phyloP scores from a whole-genome alignment of 2,113 vertebrate genomes.

The Cheirogaleus medius region DNA sequence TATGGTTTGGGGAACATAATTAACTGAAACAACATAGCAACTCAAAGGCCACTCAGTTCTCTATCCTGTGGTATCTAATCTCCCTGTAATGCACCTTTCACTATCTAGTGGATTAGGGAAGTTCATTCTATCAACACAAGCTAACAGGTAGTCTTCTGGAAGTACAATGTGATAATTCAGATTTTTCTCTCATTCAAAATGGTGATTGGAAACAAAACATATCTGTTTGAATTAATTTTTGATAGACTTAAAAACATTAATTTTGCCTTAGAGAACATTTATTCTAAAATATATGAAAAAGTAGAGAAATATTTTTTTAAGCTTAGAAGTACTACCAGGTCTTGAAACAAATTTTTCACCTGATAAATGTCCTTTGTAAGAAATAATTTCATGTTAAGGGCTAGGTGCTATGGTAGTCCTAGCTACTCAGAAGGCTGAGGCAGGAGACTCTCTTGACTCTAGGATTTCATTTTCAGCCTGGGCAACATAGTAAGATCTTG shows the following conservation, averaged over 20 bases:
- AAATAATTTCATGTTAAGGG: not conserved
- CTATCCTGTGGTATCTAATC: slow-evolving; percentile 25
- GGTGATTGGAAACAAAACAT: slow-evolving; percentile 7
- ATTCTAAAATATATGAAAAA: not conserved
- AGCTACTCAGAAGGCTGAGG: not conserved
- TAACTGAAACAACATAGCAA: not conserved
- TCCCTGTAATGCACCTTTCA: slow-evolving; percentile 1
- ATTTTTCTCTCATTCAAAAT: slow-evolving; percentile 43
- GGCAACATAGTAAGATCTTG: not conserved
- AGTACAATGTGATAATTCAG: not conserved
- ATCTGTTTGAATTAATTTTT: slow-evolving; percentile 31
- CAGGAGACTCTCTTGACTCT: not conserved
- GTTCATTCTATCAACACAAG: slow-evolving; percentile 5
- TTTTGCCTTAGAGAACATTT: not conserved
- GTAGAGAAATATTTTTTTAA: not conserved
- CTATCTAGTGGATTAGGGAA: not conserved
- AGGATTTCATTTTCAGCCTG: not conserved
- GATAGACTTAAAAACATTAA: slow-evolving; percentile 40
- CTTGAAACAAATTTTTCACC: not conserved
- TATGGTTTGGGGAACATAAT: not conserved
- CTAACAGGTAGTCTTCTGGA: not conserved
- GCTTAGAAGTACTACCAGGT: slow-evolving; percentile 34
- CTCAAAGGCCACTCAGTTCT: not conserved
- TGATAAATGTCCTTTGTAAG: not conserved
- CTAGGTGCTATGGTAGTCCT: not conserved